These are phyloP conservation scores for Anarsia innoxiella DNA, from an alignment of 2,888 invertebrate genomes.

Conservation along the genomic window DNA sequence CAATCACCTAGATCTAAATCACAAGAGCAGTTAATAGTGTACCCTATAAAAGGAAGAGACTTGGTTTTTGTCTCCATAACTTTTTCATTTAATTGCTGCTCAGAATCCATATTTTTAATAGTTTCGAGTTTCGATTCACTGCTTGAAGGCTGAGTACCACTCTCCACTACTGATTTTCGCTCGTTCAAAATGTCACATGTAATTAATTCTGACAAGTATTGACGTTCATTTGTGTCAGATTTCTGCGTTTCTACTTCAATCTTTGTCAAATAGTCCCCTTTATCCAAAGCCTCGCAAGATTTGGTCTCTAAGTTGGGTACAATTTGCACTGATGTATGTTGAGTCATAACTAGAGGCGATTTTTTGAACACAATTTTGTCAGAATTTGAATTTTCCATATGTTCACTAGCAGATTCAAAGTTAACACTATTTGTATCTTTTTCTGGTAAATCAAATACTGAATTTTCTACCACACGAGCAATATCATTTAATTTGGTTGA, in stretches of 20 bases:
- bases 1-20: conserved; percentile 34
- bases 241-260: not conserved
- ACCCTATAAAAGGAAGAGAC: conserved; percentile 37
- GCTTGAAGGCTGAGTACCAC: too few species aligned
- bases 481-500: too few species aligned
- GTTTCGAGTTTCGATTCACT: too few species aligned
- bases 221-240: not conserved
- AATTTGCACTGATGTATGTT: conserved; percentile 34
- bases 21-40: conserved; percentile 47
- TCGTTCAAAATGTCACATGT: too few species aligned
- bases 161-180: too few species aligned
- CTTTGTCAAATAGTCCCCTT: not conserved
- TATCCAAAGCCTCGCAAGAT: conserved; percentile 33
- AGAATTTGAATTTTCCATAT: conserved; percentile 18
- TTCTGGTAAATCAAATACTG: conserved; percentile 27
- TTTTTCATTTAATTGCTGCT: too few species aligned
- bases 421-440: conserved; percentile 25
- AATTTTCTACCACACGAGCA: too few species aligned
- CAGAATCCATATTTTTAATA: too few species aligned
- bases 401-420: too few species aligned
- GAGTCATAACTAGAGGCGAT: too few species aligned
- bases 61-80: too few species aligned
- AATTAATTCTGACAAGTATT: too few species aligned
- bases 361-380: conserved; percentile 21
- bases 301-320: conserved; percentile 28